phyloP scores from a whole-genome alignment of 2,113 vertebrate species.

The Merops nubicus region DNA sequence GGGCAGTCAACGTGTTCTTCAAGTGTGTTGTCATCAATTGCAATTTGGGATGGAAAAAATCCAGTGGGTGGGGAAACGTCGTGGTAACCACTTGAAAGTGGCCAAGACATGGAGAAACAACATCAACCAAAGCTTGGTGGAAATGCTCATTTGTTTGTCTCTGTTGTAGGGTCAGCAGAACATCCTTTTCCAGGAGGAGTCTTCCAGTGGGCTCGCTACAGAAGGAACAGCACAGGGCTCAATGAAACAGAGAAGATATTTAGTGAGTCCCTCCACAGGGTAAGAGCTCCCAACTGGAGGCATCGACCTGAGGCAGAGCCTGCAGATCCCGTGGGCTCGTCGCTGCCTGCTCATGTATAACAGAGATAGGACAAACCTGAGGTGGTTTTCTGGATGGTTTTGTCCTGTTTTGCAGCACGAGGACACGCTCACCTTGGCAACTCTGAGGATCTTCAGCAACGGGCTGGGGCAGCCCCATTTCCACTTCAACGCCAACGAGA shows the following conservation, averaged over 20 bases:
- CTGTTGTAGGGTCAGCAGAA: slow-evolving; percentile 61
- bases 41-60: not conserved
- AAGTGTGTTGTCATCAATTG: not conserved
- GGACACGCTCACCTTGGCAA: slow-evolving; percentile 63
- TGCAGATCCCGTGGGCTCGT: no score
- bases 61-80: no score
- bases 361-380: not conserved
- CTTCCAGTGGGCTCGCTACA: slow-evolving; percentile 72
- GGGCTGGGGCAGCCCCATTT: slow-evolving; percentile 74
- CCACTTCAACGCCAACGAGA: slow-evolving; percentile 78
- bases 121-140: not conserved
- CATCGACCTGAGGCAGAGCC: no score
- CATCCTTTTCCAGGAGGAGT: slow-evolving; percentile 69
- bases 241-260: slow-evolving; percentile 63
- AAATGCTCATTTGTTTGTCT: not conserved
- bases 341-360: not conserved
- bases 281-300: not conserved
- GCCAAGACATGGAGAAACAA: no score
- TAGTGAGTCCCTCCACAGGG: slow-evolving; percentile 50
- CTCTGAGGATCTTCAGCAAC: slow-evolving; percentile 69
- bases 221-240: slow-evolving; percentile 30
- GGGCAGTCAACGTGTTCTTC: no score
- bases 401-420: slow-evolving; percentile 53
- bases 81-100: no score
- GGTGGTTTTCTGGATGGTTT: not conserved